Evolutionary conservation across 2,888 invertebrate species (phyloP).

Genomic region (Drosophila dives): DNA sequence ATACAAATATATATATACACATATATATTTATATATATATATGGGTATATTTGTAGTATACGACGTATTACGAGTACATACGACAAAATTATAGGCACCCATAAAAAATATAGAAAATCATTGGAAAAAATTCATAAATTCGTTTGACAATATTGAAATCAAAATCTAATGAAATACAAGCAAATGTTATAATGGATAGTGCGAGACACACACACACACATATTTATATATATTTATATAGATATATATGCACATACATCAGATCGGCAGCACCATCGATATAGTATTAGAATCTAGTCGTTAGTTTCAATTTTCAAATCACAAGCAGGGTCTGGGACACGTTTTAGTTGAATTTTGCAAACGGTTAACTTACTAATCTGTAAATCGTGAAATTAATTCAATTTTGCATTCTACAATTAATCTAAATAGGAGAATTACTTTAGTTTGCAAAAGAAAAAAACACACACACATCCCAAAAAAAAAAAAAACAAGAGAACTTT

Average conservation of each 20-base stretch:
- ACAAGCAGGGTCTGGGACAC: background rate
- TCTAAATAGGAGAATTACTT: background rate
- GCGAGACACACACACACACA: conserved; percentile 12
- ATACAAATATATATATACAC: conserved; percentile 22
- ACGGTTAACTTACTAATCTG: background rate
- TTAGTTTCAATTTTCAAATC: background rate
- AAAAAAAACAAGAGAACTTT: background rate
- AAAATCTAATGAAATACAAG: conserved; percentile 24
- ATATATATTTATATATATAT: conserved; percentile 16
- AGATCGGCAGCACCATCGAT: background rate
- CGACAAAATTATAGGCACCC: conserved; percentile 70
- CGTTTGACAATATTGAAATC: conserved; percentile 47
- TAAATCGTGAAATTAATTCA: background rate
- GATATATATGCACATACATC: conserved; percentile 1
- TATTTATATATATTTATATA: background rate
- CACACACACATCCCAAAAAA: background rate
- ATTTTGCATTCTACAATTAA: background rate
- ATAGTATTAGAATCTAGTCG: background rate
- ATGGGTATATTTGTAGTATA: conserved; percentile 19
- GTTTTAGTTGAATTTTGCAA: background rate
- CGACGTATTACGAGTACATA: conserved; percentile 43
- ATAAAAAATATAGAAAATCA: conserved; percentile 72
- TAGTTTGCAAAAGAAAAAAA: background rate
- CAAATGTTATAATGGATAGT: conserved; percentile 9
- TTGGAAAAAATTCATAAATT: conserved; percentile 61